A percentile compares a stretch with the other conserved stretches of the same genome.
Evolutionary conservation across 2,113 vertebrate species (phyloP).

Genomic region (Cephalophus harveyi): DNA sequence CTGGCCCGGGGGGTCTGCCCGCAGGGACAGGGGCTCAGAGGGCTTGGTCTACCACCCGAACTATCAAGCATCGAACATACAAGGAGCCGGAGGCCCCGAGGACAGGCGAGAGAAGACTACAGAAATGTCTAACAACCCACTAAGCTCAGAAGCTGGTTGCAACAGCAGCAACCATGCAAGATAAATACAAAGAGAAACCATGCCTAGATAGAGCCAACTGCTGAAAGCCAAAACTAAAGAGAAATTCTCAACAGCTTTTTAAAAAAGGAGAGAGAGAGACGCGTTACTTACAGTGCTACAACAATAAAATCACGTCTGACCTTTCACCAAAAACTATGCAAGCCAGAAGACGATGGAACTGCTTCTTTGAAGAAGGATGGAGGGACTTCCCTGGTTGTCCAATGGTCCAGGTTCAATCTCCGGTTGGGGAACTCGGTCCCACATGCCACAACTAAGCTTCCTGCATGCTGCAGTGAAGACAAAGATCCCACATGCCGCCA

Average conservation of each 20-base stretch:
- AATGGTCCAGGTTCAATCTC: not conserved
- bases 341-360: not conserved
- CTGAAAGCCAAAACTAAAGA: no score
- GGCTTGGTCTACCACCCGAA: not conserved
- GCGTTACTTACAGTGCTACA: fast-evolving
- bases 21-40: fast-evolving
- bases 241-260: no score
- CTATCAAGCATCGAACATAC: fast-evolving
- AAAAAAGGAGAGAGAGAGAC: not conserved
- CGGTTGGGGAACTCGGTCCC: not conserved
- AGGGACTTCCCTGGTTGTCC: not conserved
- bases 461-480: fast-evolving
- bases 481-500: not conserved
- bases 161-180: not conserved
- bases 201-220: fast-evolving
- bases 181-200: not conserved
- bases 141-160: not conserved
- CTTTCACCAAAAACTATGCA: not conserved
- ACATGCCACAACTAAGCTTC: not conserved
- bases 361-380: not conserved
- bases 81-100: no score
- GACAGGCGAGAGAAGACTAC: not conserved
- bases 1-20: fast-evolving
- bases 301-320: not conserved
- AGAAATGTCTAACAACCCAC: not conserved